Percentiles rank a stretch among this genome's conserved stretches.
Conservation (phyloP, 2,888 invertebrate species). For the Melanotus villosus region DNA sequence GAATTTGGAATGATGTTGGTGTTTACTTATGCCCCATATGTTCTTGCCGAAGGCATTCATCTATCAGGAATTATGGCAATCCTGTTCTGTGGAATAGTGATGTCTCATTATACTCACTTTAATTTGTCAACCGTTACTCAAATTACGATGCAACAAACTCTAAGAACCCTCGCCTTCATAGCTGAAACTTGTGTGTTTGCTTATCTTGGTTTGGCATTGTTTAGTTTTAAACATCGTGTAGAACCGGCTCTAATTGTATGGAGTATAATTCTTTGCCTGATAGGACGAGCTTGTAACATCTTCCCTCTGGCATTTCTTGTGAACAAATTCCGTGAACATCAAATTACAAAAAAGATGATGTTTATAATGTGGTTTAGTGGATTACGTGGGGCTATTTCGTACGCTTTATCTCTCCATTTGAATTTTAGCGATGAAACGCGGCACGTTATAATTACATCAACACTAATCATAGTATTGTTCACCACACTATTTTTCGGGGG, state of each 20-base stretch:
- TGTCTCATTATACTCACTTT: conserved; percentile 99
- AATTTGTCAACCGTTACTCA: conserved; percentile 98
- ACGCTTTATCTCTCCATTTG: conserved; percentile 95
- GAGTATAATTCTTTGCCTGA: conserved; percentile 92
- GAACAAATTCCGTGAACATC: conserved; percentile 97
- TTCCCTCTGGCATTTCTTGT: conserved; percentile 94
- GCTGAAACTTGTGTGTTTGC: conserved; percentile 99
- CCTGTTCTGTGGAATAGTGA: conserved; percentile 97
- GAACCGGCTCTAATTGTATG: conserved; percentile 94
- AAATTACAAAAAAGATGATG: conserved; percentile 98
- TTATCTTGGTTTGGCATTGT: conserved; percentile 94
- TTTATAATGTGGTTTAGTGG: conserved; percentile 99
- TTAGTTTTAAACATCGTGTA: conserved; percentile 94
- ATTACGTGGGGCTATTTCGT: conserved; percentile 96
- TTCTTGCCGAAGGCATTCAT: conserved; percentile 87
- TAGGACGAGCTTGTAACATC: conserved; percentile 96
- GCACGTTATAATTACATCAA: conserved; percentile 97
- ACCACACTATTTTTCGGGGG: conserved; percentile 97
- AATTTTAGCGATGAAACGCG: conserved; percentile 95
- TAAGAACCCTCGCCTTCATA: conserved; percentile 97
- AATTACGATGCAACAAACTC: conserved; percentile 99
- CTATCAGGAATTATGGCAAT: conserved; percentile 97
- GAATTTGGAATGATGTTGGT: conserved; percentile 99
- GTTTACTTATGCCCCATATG: conserved; percentile 98
- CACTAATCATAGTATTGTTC: conserved; percentile 96